Evolutionary conservation across 2,888 invertebrate genomes (phyloP).

Genomic region (Parascotia fuliginaria): DNA sequence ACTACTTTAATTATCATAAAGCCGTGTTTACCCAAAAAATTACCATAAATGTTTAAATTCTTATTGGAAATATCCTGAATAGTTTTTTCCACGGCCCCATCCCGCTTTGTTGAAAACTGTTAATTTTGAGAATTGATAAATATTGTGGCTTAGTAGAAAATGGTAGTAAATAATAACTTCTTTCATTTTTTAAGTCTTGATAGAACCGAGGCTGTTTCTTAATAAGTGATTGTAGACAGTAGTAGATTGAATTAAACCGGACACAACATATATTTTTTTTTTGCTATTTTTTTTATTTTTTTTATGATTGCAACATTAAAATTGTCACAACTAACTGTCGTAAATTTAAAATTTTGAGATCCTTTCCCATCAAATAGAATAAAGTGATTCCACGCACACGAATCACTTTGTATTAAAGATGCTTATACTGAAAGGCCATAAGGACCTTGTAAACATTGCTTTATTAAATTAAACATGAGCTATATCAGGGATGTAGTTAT

Average conservation of each 20-base stretch:
- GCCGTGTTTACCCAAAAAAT: not conserved
- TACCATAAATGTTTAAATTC: not conserved
- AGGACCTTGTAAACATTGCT: not conserved
- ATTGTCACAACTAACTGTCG: not conserved
- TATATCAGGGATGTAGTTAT: constrained; percentile 51
- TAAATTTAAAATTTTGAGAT: constrained; percentile 6
- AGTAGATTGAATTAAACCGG: not conserved
- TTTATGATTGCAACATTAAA: not conserved
- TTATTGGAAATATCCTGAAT: not conserved
- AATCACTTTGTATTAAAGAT: not conserved
- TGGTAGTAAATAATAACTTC: no score
- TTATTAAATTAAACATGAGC: constrained; percentile 59
- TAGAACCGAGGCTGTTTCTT: no score
- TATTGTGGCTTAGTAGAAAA: no score
- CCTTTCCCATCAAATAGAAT: constrained; percentile 18
- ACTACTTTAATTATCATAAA: not conserved
- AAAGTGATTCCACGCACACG: not conserved
- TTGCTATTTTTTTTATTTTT: not conserved
- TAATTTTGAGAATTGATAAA: no score
- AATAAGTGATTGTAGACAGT: no score
- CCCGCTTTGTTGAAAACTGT: no score
- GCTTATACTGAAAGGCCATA: no score
- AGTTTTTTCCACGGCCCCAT: no score
- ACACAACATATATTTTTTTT: not conserved
- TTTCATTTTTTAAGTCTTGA: no score